These are phyloP conservation scores for Sinocyclocheilus anshuiensis DNA, from an alignment of 2,113 vertebrate species.

Conservation along the genomic window DNA sequence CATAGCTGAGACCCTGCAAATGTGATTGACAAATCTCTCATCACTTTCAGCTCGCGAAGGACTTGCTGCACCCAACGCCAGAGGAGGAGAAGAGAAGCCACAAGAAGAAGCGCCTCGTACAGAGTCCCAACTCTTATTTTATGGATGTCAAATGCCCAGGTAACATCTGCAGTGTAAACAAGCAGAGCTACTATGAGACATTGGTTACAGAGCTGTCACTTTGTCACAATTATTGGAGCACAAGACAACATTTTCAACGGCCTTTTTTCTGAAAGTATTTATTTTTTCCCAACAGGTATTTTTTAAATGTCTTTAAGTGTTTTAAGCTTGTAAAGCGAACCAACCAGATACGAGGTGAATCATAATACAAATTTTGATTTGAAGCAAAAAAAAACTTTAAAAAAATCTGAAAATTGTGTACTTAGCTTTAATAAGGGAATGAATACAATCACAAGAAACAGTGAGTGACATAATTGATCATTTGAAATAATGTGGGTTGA, in stretches of 20 bases:
- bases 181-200: not conserved
- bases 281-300: not conserved
- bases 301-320: not conserved
- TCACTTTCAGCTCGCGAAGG: conserved; percentile 80
- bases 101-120: conserved; percentile 92
- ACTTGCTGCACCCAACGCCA: conserved; percentile 88
- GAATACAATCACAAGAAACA: not conserved
- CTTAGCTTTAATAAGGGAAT: not conserved
- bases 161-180: conserved; percentile 50
- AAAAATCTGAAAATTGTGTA: not conserved
- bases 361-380: not conserved
- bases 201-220: not conserved
- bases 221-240: no score
- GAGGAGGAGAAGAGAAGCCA: conserved; percentile 92
- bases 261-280: not conserved
- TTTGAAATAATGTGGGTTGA: not conserved
- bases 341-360: not conserved
- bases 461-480: no score
- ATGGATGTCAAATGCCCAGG: conserved; percentile 93
- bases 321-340: not conserved
- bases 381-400: not conserved
- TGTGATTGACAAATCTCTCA: not conserved
- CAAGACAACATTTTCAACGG: not conserved
- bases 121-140: conserved; percentile 92
- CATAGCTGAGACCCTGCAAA: not conserved